Evolutionary conservation across 2,113 vertebrate genomes (phyloP).

Genomic region (Callocephalon fimbriatum): DNA sequence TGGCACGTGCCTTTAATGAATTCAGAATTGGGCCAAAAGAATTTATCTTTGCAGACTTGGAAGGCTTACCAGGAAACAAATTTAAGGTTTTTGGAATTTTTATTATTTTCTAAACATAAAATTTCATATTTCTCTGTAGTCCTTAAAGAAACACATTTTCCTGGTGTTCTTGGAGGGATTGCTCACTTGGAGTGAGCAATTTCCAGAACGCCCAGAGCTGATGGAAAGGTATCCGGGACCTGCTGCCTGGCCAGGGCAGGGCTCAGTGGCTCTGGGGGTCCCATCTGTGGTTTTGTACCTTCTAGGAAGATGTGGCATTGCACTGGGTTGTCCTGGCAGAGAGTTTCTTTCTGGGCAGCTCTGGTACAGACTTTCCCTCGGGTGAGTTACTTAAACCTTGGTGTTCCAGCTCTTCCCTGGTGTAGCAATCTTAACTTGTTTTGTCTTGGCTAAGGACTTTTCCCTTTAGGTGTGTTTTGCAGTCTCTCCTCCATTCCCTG

Average conservation of each 20-base stretch:
- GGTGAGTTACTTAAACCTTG: neutral
- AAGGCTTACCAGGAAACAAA: slow-evolving; percentile 32
- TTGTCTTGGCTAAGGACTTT: neutral
- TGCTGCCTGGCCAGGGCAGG: neutral
- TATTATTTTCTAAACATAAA: slow-evolving; percentile 35
- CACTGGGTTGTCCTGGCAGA: neutral
- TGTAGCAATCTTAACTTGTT: neutral
- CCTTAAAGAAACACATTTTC: slow-evolving; percentile 3
- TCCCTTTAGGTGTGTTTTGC: neutral
- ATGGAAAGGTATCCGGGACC: neutral
- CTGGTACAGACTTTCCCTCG: neutral
- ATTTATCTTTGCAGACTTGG: slow-evolving; percentile 42
- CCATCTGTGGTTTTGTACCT: fast-evolving
- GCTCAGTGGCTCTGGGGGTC: neutral
- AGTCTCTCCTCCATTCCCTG: neutral
- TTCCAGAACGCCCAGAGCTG: neutral
- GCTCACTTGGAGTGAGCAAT: neutral
- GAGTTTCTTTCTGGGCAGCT: neutral
- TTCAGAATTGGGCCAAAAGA: neutral
- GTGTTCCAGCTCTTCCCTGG: neutral
- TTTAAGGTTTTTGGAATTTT: neutral
- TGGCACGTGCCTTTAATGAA: slow-evolving; percentile 3
- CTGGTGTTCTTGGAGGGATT: neutral
- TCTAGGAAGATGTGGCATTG: neutral
- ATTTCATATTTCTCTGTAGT: neutral